Evolutionary conservation across 2,797 vertebrate genomes (phyloP), one percentile per base, ranked within the genome.

Genomic region (Enteromius mattozi): DNA sequence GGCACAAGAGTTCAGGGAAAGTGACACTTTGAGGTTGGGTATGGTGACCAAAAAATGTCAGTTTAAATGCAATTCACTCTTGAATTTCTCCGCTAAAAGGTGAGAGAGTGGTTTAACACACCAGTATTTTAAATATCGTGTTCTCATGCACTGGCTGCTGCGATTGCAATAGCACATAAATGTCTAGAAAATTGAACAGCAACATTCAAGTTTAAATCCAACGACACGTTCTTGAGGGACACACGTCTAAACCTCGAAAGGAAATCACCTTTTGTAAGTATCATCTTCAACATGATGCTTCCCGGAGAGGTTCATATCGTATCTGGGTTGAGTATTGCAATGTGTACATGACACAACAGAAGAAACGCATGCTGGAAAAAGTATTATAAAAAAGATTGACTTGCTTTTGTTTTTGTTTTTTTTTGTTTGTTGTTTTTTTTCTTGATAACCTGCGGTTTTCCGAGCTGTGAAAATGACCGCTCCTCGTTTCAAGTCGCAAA

Each of bases 141-240:
- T 91, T 91, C 82, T 94, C 93, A 94, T 95, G 95, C 93, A 94
- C 91, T 88, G 92, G 91, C 91, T 90, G 86, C 89, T 90, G 89
- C 87, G 91, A 89, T 33, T 71, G 84, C 83, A 92, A 92, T 49
- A 78, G 92, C 89, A 92, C 90, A 92, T 91, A 91, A 89, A 82
- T 33, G 69, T 80, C 56, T 89, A 88, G 85, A 87, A 92, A 87
- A 78, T 49, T 83, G 33, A 78, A 79, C 74, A 90, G 90, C 90
- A 87, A 90, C 87, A 88, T 85, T 79, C 68, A 87, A 86, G 88
- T 91, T 91, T 85, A 76, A 85, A 86, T 83, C 80, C 6, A 51
- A 71, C 69, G 59, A 86, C 85, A 76, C n/a, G 88, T 90, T 86
- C 56, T 71, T 92, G 37, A 88, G 89, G 88, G 90, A 84, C 35